These are phyloP conservation scores for Drosophila cracens DNA, from an alignment of 2,888 invertebrate species.

Conservation along the genomic window DNA sequence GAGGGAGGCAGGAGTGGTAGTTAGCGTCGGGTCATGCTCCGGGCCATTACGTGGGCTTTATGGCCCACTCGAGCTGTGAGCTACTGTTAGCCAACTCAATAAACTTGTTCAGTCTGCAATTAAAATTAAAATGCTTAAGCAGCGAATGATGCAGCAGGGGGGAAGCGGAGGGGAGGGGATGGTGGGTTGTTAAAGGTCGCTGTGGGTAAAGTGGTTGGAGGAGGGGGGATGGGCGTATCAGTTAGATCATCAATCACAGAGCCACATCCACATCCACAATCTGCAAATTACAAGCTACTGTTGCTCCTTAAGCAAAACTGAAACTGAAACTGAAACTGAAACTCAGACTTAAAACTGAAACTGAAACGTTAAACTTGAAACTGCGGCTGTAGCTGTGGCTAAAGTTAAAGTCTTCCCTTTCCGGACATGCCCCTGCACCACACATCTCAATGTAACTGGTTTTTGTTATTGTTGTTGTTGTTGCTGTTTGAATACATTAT, in stretches of 20 bases:
- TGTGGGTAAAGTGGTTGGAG: not conserved
- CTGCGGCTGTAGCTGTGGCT: not conserved
- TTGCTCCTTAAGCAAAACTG: slow-evolving; percentile 34
- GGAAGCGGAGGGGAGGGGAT: not conserved
- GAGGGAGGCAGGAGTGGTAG: not conserved
- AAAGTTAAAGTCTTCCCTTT: not conserved
- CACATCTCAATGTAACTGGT: slow-evolving; percentile 50
- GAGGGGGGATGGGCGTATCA: slow-evolving; percentile 24
- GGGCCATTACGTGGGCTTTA: slow-evolving; percentile 27
- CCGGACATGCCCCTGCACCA: not conserved
- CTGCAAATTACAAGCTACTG: slow-evolving; percentile 13
- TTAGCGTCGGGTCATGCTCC: slow-evolving; percentile 21
- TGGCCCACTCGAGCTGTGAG: slow-evolving; percentile 30
- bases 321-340: slow-evolving; percentile 1
- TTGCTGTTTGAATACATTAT: slow-evolving; percentile 11
- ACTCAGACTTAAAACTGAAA: not conserved
- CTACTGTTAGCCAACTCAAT: slow-evolving; percentile 55
- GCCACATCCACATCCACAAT: not conserved
- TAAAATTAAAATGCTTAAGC: slow-evolving; percentile 33
- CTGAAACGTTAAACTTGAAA: not conserved
- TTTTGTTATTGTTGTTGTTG: slow-evolving; percentile 21
- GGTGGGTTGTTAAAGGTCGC: slow-evolving; percentile 47
- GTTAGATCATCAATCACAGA: slow-evolving; percentile 45
- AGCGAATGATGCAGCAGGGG: too few relatives aligned
- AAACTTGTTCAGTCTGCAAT: slow-evolving; percentile 53